Base-by-base conservation (phyloP, 2,797 vertebrate genomes). In the Coreius guichenoti region DNA sequence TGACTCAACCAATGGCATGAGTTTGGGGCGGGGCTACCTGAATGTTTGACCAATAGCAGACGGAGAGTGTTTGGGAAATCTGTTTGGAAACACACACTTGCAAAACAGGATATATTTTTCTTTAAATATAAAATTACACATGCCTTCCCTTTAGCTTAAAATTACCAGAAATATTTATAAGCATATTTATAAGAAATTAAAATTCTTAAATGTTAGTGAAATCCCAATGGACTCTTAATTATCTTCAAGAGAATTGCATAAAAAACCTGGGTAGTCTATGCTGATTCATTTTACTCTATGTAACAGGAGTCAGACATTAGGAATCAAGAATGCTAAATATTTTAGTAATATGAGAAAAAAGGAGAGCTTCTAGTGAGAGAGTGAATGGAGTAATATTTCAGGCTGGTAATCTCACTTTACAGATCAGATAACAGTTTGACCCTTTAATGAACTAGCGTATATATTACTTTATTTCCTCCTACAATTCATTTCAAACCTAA, bases 381-480 rank as follows among this genome's bases (percentile, higher is more conserved):
- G 26, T n/a, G 13, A 43, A 58, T 56, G 17, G 29, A 69, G 36
- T 69, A 78, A 69, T 78, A 77, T 84, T 45, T 84, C 63, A 77
- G 17, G 6, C 11, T 68, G 45, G 29, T 65, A 83, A 65, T 83
- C 26, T 65, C 39, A 80, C 78, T 33, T 39, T 72, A 58, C 67
- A 83, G 31, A 76, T 77, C 49, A 84, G 21, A 76, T 70, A 58
- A 56, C 51, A 58, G 19, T 51, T 16, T 69, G 4, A 23, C 63
- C 58, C 33, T 69, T 69, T 56, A 70, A 78, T 45, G 12, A 56
- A 78, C 70, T 33, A 54, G 23, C 8, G 47, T 39, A 76, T 56
- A 56, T 69, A n/a, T 78, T 56, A 47, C 49, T 63, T 83, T 83
- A 36, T 75, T 84, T 78, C 31, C 54, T 74, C 56, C 17, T 70